Conservation (phyloP, 2,888 invertebrate genomes). For the Ryuthela nishihirai region DNA sequence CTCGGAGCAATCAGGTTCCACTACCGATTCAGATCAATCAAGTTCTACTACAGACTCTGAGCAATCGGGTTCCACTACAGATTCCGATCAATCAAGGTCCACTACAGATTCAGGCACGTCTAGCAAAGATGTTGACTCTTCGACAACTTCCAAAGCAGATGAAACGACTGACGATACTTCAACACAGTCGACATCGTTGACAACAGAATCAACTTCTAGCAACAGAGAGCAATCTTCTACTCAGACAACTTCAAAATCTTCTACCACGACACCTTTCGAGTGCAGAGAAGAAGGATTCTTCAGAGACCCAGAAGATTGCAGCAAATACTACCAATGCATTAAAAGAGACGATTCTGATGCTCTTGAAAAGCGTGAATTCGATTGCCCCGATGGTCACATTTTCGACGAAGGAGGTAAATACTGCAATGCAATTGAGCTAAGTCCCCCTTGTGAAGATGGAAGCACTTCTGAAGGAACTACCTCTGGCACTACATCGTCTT, state of each 20-base stretch:
- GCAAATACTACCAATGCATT: constrained; percentile 20
- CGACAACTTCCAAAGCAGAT: too few relatives aligned
- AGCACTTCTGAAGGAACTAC: neutral
- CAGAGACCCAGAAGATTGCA: constrained; percentile 25
- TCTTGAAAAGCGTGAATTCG: constrained; percentile 11
- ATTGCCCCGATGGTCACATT: constrained; percentile 22
- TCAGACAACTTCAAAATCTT: neutral
- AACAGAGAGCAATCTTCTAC: too few relatives aligned
- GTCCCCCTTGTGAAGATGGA: too few relatives aligned
- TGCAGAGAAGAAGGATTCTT: too few relatives aligned
- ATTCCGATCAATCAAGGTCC: too few relatives aligned
- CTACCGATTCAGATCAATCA: neutral
- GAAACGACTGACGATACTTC: too few relatives aligned
- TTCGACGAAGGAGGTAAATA: constrained; percentile 22
- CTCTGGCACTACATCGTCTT: neutral
- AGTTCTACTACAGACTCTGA: neutral
- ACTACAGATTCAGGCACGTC: too few relatives aligned
- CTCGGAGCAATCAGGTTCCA: too few relatives aligned
- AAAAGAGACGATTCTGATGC: constrained; percentile 13
- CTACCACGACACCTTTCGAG: neutral
- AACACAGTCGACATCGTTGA: neutral
- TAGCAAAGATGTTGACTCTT: constrained; percentile 52
- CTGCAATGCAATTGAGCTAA: constrained; percentile 26
- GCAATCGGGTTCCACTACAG: neutral
- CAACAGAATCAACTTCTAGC: too few relatives aligned